A percentile compares a stretch with the other conserved stretches of the same genome.
Evolutionary conservation across 2,888 invertebrate genomes (phyloP).

Genomic region (Nezara viridula): DNA sequence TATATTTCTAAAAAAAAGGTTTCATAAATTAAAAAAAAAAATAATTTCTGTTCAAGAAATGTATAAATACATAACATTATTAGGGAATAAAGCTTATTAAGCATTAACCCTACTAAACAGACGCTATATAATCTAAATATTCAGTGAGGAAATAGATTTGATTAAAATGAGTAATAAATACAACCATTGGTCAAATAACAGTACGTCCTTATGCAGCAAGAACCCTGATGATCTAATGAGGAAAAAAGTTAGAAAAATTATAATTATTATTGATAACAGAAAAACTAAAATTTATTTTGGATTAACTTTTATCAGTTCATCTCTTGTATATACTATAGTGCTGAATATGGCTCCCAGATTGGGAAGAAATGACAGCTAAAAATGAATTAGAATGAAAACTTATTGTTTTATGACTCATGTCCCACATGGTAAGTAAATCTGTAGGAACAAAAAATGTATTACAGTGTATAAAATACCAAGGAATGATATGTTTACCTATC

Average conservation of each 20-base stretch:
- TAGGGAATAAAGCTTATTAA: background rate
- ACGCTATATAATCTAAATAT: background rate
- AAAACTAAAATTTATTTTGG: background rate
- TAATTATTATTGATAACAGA: background rate
- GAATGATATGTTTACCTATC: too few relatives aligned
- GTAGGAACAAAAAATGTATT: too few relatives aligned
- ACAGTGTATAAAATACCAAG: too few relatives aligned
- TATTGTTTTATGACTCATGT: too few relatives aligned
- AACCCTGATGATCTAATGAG: background rate
- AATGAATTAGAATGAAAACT: background rate
- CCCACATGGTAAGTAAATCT: too few relatives aligned
- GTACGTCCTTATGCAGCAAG: background rate
- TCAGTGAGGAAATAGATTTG: background rate
- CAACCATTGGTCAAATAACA: constrained; percentile 31
- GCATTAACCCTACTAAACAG: background rate
- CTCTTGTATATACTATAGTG: background rate
- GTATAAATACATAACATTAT: background rate
- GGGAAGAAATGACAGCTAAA: background rate
- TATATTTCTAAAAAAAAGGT: constrained; percentile 45
- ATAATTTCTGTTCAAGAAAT: background rate
- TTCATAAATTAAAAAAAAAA: background rate
- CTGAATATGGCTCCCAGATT: background rate
- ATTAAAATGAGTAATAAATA: background rate
- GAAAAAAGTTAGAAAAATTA: background rate
- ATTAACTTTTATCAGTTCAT: background rate